Conservation (phyloP, 2,888 invertebrate species). For the Drosophila ezoana region DNA sequence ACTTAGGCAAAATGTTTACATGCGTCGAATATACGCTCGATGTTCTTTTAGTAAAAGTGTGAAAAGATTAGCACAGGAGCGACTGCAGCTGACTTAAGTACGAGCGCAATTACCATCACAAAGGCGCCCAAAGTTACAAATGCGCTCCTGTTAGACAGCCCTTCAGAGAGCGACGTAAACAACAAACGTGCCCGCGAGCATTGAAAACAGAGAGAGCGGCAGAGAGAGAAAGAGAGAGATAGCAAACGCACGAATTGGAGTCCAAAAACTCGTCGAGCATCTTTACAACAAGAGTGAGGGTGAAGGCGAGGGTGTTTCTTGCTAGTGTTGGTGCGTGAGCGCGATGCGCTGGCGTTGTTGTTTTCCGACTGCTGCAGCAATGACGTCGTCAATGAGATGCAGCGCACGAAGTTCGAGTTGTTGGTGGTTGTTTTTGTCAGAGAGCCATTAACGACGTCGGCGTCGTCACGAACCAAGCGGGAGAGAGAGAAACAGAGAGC, state of each 20-base stretch:
- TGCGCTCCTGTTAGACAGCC: slow-evolving; percentile 42
- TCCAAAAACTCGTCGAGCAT: slow-evolving; percentile 47
- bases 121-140: slow-evolving; percentile 10
- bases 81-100: neutral
- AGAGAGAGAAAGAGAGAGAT: slow-evolving; percentile 10
- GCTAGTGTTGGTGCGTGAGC: slow-evolving; percentile 16
- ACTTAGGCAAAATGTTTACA: slow-evolving; percentile 8
- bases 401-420: slow-evolving; percentile 52
- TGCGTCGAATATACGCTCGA: slow-evolving; percentile 12
- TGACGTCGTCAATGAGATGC: slow-evolving; percentile 62
- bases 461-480: slow-evolving; percentile 34
- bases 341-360: slow-evolving; percentile 1
- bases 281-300: slow-evolving; percentile 34
- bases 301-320: slow-evolving; percentile 64
- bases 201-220: slow-evolving; percentile 9
- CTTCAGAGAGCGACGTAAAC: slow-evolving; percentile 37
- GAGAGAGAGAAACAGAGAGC: slow-evolving; percentile 13
- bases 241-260: slow-evolving; percentile 6
- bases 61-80: slow-evolving; percentile 39
- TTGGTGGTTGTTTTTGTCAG: slow-evolving; percentile 55
- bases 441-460: slow-evolving; percentile 29
- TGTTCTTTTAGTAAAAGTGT: slow-evolving; percentile 55
- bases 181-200: slow-evolving; percentile 21
- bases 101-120: neutral
- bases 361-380: slow-evolving; percentile 35